Conservation (phyloP, 2,113 vertebrate genomes). For the Suricata suricatta region DNA sequence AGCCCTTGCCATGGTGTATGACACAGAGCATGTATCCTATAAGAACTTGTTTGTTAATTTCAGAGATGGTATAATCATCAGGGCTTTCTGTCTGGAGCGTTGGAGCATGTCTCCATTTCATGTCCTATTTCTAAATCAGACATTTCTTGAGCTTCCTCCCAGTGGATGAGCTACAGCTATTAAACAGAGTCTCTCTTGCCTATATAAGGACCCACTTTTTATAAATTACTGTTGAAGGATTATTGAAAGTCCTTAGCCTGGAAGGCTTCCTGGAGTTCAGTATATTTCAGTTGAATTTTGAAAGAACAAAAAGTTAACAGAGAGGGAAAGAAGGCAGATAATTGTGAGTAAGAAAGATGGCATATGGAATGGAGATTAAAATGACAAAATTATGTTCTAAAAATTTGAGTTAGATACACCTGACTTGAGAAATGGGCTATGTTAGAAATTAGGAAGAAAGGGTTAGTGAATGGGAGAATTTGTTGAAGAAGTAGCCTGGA, state of each 20-base stretch:
- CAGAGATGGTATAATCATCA: neutral
- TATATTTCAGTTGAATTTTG: constrained; percentile 6
- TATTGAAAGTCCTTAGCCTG: neutral
- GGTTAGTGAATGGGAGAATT: neutral
- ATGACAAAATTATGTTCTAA: neutral
- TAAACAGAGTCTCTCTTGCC: neutral
- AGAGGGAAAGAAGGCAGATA: neutral
- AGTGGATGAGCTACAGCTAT: neutral
- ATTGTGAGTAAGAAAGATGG: neutral
- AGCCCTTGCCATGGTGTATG: fast-evolving
- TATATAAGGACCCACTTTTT: neutral
- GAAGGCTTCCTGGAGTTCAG: neutral
- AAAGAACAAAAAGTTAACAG: constrained; percentile 22
- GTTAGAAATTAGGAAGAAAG: neutral
- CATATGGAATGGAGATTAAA: neutral
- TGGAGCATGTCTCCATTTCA: neutral
- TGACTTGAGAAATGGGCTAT: neutral
- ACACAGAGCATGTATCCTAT: neutral
- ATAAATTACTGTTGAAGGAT: neutral
- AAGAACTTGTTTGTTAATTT: neutral
- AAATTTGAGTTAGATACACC: neutral
- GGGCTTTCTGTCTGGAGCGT: neutral
- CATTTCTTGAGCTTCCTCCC: constrained; percentile 7
- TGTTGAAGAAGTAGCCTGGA: neutral
- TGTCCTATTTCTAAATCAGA: neutral